These are phyloP conservation scores for Psococerastis gibbosa DNA, from an alignment of 2,888 invertebrate species.

Conservation along the genomic window DNA sequence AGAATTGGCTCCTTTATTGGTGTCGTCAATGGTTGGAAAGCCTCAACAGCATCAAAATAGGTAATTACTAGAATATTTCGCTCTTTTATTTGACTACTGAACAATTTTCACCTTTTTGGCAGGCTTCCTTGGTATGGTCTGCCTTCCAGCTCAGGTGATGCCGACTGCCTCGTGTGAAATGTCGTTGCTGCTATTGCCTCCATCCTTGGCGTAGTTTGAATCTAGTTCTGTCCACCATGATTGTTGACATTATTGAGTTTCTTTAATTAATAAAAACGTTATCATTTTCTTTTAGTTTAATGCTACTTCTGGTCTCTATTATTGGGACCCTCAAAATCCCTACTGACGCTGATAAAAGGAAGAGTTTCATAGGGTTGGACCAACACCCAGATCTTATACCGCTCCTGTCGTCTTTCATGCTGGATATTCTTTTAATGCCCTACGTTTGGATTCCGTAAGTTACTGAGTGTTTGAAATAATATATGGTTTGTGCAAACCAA, in stretches of 20 bases:
- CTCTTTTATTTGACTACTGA: neutral
- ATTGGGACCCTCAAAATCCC: constrained; percentile 51
- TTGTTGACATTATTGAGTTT: constrained; percentile 1
- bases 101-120: neutral
- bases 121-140: too few species aligned
- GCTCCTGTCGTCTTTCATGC: constrained; percentile 52
- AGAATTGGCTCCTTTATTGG: constrained; percentile 48
- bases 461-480: too few species aligned
- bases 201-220: too few species aligned
- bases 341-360: constrained; percentile 39
- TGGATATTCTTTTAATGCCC: constrained; percentile 67
- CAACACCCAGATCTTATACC: constrained; percentile 49
- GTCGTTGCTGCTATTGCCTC: too few species aligned
- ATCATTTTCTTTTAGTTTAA: constrained; percentile 35
- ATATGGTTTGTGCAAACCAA: too few species aligned
- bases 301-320: constrained; percentile 61
- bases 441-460: constrained; percentile 42
- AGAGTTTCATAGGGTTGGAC: constrained; percentile 42
- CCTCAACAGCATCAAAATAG: constrained; percentile 70
- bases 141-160: too few species aligned
- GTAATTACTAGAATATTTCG: too few species aligned
- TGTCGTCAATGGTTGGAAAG: constrained; percentile 61
- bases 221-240: too few species aligned
- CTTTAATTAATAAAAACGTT: constrained; percentile 11
- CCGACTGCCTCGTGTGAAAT: too few species aligned